Evolutionary conservation across 2,797 vertebrate species (phyloP).

Genomic region (Gambusia yucatana): DNA sequence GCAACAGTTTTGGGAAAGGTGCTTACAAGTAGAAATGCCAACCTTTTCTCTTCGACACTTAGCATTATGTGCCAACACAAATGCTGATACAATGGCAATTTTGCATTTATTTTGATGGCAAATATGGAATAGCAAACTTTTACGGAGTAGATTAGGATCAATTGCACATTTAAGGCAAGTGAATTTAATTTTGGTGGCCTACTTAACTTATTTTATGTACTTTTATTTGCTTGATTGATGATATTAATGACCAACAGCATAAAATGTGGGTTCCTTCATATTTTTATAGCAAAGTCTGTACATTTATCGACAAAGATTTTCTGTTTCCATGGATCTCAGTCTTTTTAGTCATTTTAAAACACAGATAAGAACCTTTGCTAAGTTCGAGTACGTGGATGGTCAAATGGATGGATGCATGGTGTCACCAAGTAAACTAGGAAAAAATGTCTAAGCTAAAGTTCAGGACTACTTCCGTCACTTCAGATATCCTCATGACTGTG

Average conservation of each 20-base stretch:
- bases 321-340: not conserved
- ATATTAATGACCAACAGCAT: not conserved
- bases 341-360: not conserved
- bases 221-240: not conserved
- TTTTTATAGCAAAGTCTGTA: not conserved
- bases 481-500: not conserved
- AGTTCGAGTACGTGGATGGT: not conserved
- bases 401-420: not conserved
- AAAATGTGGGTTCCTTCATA: not conserved
- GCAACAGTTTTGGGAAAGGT: conserved; percentile 37
- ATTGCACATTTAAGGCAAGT: not conserved
- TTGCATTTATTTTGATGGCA: conserved; percentile 14
- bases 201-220: not conserved
- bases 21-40: conserved; percentile 43
- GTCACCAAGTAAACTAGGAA: not conserved
- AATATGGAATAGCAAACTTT: conserved; percentile 17
- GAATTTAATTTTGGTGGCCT: not conserved
- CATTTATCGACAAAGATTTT: not conserved
- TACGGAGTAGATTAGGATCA: not conserved
- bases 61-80: conserved; percentile 23
- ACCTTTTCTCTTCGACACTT: conserved; percentile 25
- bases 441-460: not conserved
- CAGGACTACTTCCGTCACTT: not conserved
- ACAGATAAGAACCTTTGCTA: not conserved
- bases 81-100: not conserved